These are phyloP conservation scores for Mallotus villosus DNA, from an alignment of 2,797 vertebrate genomes.

Conservation along the genomic window DNA sequence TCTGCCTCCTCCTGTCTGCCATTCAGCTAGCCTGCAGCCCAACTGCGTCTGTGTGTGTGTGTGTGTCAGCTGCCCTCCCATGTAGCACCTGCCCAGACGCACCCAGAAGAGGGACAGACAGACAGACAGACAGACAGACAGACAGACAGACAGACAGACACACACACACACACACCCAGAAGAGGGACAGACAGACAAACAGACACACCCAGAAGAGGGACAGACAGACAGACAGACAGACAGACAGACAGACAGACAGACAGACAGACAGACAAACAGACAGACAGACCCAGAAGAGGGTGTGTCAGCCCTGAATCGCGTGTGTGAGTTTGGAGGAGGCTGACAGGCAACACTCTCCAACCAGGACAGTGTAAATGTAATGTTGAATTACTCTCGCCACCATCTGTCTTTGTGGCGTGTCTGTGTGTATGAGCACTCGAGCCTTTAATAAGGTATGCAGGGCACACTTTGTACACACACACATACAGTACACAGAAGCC, in stretches of 20 bases:
- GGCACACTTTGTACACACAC: not conserved
- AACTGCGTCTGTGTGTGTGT: not conserved
- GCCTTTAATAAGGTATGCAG: conserved; percentile 2
- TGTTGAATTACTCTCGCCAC: conserved; percentile 46
- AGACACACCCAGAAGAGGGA: too few relatives aligned
- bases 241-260: too few relatives aligned
- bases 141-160: too few relatives aligned
- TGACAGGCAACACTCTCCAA: not conserved
- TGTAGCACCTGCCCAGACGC: not conserved
- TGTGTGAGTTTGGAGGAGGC: not conserved
- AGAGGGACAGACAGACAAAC: too few relatives aligned
- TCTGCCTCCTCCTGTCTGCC: not conserved
- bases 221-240: too few relatives aligned
- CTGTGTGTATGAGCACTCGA: not conserved
- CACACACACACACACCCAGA: too few relatives aligned
- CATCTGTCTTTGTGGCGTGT: conserved; percentile 4
- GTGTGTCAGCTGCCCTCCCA: not conserved
- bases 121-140: too few relatives aligned
- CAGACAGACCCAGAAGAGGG: too few relatives aligned
- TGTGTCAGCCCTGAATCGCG: not conserved
- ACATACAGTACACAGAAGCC: not conserved
- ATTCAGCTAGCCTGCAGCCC: not conserved
- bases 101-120: too few relatives aligned
- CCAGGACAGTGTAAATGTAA: conserved; percentile 62
- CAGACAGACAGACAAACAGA: too few relatives aligned